Conservation (phyloP, 2,113 vertebrate species). For the Phylloscopus trochiloides region DNA sequence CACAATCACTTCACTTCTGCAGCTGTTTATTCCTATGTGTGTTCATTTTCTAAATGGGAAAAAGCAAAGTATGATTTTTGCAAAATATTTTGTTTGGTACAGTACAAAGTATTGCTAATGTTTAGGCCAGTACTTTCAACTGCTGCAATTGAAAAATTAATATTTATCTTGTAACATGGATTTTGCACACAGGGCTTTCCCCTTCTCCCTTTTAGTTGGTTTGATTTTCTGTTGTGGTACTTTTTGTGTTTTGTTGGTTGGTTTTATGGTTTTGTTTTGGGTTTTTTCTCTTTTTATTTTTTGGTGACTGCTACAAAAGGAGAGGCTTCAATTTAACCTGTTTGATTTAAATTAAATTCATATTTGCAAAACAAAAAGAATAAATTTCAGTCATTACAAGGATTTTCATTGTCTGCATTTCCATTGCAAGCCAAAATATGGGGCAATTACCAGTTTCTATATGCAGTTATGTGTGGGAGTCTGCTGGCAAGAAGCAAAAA, state of each 20-base stretch:
- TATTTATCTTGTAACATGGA: not conserved
- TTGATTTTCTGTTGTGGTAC: not conserved
- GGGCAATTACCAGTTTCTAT: constrained; percentile 75
- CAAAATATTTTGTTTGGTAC: not conserved
- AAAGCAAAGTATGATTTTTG: not conserved
- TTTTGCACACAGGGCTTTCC: not conserved
- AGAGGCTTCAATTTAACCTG: not conserved
- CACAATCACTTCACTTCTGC: not conserved
- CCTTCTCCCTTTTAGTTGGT: not conserved
- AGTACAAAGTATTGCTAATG: not conserved
- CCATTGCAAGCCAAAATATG: constrained; percentile 26
- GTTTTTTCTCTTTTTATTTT: not conserved
- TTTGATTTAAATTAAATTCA: not conserved
- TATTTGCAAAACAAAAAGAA: not conserved
- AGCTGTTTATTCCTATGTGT: not conserved
- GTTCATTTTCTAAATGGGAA: not conserved
- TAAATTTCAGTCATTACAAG: not conserved
- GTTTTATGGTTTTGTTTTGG: not conserved
- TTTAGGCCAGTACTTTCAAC: not conserved
- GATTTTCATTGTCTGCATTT: constrained; percentile 50
- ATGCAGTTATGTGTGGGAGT: constrained; percentile 76
- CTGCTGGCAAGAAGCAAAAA: constrained; percentile 69
- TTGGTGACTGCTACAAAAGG: not conserved
- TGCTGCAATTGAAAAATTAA: not conserved
- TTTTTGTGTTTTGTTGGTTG: not conserved